These are phyloP conservation scores for Poeciliopsis occidentalis DNA, from an alignment of 2,113 vertebrate species.

Conservation along the genomic window DNA sequence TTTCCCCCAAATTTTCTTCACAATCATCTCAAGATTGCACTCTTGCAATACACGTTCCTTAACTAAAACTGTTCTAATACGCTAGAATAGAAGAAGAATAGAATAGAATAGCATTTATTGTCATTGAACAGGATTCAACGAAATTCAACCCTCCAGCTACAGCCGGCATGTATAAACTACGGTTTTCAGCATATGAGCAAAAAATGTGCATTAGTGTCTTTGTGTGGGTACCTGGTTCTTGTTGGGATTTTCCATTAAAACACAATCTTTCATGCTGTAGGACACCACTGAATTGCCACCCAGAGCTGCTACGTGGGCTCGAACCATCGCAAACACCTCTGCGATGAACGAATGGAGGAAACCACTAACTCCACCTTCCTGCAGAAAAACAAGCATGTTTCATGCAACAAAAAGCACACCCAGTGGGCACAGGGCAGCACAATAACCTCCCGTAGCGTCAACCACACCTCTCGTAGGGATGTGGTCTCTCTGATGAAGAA, in stretches of 20 bases:
- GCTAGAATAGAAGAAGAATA: too few relatives aligned
- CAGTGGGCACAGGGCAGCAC: background rate
- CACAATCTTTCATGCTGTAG: conserved; percentile 98
- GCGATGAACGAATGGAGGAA: conserved; percentile 97
- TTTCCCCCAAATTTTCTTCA: background rate
- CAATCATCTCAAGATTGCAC: background rate
- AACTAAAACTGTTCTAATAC: background rate
- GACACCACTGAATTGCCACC: conserved; percentile 97
- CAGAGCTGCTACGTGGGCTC: conserved; percentile 93
- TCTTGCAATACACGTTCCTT: background rate
- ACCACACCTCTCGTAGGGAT: conserved; percentile 93
- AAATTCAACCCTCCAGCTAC: too few relatives aligned
- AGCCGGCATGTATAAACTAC: background rate
- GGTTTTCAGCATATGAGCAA: background rate
- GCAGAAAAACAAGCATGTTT: conserved; percentile 11
- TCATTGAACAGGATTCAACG: too few relatives aligned
- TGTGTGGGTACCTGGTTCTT: conserved; percentile 91
- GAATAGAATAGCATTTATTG: too few relatives aligned
- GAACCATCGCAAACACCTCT: conserved; percentile 98
- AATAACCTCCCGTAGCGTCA: conserved; percentile 29
- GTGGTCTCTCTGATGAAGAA: conserved; percentile 99
- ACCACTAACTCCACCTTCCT: conserved; percentile 98
- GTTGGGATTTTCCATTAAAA: conserved; percentile 99
- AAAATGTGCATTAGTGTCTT: background rate
- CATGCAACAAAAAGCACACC: background rate